Conservation (phyloP, 92 coral and sea anemone genomes). For the Epizoanthus ramosus region DNA sequence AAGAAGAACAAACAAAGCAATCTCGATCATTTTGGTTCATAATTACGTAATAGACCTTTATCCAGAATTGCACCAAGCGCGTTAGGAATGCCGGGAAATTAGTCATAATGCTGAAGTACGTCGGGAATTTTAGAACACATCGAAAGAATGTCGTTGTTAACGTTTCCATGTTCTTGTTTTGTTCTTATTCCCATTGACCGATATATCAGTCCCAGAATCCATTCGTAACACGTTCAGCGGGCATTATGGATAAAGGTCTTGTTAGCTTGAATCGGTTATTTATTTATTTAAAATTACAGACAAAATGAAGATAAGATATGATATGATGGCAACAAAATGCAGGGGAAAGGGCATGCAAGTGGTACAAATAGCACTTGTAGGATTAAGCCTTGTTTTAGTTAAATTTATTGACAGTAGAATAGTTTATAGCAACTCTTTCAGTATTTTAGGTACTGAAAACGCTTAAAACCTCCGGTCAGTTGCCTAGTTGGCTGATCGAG, state of each 20-base stretch:
- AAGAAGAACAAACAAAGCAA: conserved; percentile 67
- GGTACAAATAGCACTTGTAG: not conserved
- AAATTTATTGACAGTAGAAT: too few relatives aligned
- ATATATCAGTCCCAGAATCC: too few relatives aligned
- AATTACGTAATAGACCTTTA: not conserved
- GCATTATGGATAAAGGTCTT: not conserved
- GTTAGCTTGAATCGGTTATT: not conserved
- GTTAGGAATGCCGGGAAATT: not conserved
- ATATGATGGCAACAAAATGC: not conserved
- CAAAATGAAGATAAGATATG: not conserved
- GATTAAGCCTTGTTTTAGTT: too few relatives aligned
- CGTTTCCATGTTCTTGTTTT: not conserved
- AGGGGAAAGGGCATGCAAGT: not conserved
- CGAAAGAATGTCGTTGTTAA: not conserved
- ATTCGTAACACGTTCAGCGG: too few relatives aligned
- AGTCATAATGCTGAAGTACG: not conserved
- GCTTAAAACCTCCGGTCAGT: too few relatives aligned
- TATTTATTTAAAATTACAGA: conserved; percentile 1
- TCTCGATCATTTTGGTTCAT: conserved; percentile 44
- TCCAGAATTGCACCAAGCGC: not conserved
- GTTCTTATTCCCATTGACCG: not conserved
- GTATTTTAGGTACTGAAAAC: too few relatives aligned
- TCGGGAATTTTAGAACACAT: not conserved
- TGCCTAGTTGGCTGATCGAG: too few relatives aligned
- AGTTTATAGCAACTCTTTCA: too few relatives aligned